These are phyloP conservation scores for Drepana falcataria DNA, from an alignment of 2,888 invertebrate genomes.

Conservation along the genomic window DNA sequence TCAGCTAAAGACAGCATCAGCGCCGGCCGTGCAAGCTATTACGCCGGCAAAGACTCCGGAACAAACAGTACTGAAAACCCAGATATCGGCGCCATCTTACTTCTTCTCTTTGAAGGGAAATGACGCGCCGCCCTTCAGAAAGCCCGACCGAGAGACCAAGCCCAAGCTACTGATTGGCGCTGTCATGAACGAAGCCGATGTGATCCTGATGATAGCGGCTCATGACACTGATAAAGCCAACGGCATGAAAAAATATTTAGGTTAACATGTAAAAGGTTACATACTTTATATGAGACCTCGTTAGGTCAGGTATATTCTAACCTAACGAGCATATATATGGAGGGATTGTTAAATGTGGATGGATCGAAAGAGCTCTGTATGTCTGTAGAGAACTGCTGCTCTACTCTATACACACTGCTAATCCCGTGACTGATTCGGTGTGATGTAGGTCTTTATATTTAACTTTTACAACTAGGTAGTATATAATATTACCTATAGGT, in stretches of 20 bases:
- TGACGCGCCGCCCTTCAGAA: slow-evolving; percentile 52
- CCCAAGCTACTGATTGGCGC: slow-evolving; percentile 43
- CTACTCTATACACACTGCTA: no score
- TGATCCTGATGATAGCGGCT: slow-evolving; percentile 48
- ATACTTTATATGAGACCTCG: background rate
- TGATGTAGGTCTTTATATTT: no score
- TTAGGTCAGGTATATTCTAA: background rate
- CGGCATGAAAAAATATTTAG: slow-evolving; percentile 39
- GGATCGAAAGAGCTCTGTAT: no score
- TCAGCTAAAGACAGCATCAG: slow-evolving; percentile 34
- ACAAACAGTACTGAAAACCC: slow-evolving; percentile 20
- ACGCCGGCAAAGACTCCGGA: slow-evolving; percentile 5
- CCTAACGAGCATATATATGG: no score
- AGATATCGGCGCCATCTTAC: slow-evolving; percentile 63
- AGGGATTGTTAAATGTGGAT: no score
- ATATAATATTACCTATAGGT: no score
- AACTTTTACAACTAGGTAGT: no score
- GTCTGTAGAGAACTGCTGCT: no score
- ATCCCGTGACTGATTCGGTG: no score
- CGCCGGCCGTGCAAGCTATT: slow-evolving; percentile 22
- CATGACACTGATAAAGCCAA: slow-evolving; percentile 27
- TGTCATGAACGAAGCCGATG: slow-evolving; percentile 47
- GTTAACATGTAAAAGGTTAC: slow-evolving; percentile 20
- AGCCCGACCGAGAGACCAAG: slow-evolving; percentile 29
- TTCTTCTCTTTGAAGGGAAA: slow-evolving; percentile 54